Base-by-base conservation (phyloP, 2,888 invertebrate genomes). In the Sialis lutaria region DNA sequence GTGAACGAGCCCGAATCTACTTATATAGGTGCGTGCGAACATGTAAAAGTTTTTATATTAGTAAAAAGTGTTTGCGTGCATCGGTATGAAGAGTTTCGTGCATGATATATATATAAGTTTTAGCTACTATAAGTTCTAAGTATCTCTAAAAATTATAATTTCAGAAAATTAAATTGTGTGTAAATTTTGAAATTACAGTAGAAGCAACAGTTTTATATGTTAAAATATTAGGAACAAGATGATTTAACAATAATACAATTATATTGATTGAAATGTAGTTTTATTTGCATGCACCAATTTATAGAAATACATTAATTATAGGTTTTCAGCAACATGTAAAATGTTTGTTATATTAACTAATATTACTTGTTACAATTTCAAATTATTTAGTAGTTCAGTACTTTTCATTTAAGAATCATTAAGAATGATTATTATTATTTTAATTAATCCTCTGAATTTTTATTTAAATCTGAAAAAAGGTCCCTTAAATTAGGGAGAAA, bases 181-280 rank as follows among this genome's bases (percentile, higher is more conserved):
- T 47, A 47, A 47, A 47, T 47, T 35, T 47, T 47, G 47, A 47
- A 47, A 47, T 47, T 45, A 45, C 42, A 47, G 47, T 47, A 47
- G 47, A 32, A 39, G 35, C 34, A 42, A 47, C 47, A 47, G 47
- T 47, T 47, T 47, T 47, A 47, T 47, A 47, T 47, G 47, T 47
- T 47, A 47, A 47, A 42, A 47, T 42, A 47, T 42, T 47, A 47
- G 47, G 39, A 42, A 47, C 47, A 47, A 47, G 47, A 47, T 42
- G 47, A 47, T 42, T 47, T 47, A 47, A 47, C 47, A 47, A 47
- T 47, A 47, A 47, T 42, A 47, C 47, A 47, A 47, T 42, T 47
- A 47, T 47, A 47, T 47, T 47, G 47, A 47, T 42, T 47, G 47
- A 47, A 47, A 42, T 33, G 7, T n/a, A n/a, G 31, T 47, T 22